Conservation (phyloP, 64 coral and sea anemone genomes). For the Porites australiensis region DNA sequence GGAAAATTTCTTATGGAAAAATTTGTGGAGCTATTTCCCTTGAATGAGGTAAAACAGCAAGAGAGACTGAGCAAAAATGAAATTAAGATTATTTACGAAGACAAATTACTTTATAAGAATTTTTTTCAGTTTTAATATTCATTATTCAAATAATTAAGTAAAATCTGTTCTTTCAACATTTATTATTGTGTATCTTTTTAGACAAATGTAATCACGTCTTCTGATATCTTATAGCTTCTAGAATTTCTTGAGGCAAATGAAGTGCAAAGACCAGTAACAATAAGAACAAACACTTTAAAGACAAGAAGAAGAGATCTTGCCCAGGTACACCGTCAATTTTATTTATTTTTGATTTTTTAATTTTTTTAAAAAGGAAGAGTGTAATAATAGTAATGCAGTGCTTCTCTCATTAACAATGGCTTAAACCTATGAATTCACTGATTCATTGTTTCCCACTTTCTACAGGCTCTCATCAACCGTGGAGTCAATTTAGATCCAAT, state of each 20-base stretch:
- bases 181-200: not conserved
- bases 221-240: constrained; percentile 58
- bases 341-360: not conserved
- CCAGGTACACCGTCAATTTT: constrained; percentile 44
- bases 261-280: constrained; percentile 95
- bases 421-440: too few species aligned
- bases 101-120: not conserved
- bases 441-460: not conserved
- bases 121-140: too few species aligned
- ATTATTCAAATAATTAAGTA: too few species aligned
- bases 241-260: constrained; percentile 97
- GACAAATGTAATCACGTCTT: not conserved
- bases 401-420: too few species aligned
- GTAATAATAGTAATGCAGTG: too few species aligned
- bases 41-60: constrained; percentile 79
- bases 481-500: constrained; percentile 96
- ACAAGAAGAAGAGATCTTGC: constrained; percentile 93
- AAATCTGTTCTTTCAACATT: too few species aligned
- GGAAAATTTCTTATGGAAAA: constrained; percentile 92
- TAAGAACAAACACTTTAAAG: constrained; percentile 96
- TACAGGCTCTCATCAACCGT: constrained; percentile 94
- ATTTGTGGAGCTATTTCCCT: constrained; percentile 90
- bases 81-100: not conserved
- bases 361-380: not conserved
- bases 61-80: not conserved